Percentiles rank a stretch among this genome's conserved stretches.
These are phyloP conservation scores for Ibycter americanus DNA, from an alignment of 2,797 vertebrate species.

Conservation along the genomic window DNA sequence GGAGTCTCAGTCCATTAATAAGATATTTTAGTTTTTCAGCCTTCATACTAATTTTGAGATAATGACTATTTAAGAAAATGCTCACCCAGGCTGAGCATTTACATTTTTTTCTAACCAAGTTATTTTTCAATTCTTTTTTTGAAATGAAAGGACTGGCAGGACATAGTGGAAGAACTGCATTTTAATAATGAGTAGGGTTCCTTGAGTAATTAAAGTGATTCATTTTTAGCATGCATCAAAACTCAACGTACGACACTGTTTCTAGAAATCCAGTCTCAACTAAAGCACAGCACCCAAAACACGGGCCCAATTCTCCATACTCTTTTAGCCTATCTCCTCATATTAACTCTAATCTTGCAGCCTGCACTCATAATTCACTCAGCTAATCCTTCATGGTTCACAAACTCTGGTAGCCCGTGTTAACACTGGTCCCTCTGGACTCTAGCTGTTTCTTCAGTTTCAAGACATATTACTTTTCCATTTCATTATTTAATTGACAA, in stretches of 20 bases:
- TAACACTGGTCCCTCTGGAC: neutral
- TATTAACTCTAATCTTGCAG: neutral
- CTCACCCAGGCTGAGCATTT: neutral
- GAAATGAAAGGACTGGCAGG: neutral
- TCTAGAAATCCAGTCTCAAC: neutral
- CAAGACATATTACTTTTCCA: neutral
- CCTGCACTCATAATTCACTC: neutral
- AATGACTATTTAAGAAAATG: constrained; percentile 21
- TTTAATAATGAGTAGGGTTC: neutral
- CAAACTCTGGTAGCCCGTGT: neutral
- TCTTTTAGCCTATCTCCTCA: neutral
- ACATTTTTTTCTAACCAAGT: neutral
- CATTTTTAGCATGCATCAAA: neutral
- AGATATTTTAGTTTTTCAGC: constrained; percentile 27
- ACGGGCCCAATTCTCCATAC: neutral
- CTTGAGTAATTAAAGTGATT: neutral
- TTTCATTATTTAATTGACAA: neutral
- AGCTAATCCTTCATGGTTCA: neutral
- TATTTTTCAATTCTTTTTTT: neutral
- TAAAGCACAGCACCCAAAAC: neutral
- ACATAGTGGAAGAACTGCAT: neutral
- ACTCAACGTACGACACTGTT: fast-evolving
- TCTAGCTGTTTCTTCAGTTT: neutral
- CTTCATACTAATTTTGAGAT: constrained; percentile 14
- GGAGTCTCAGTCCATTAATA: constrained; percentile 55